A percentile compares a stretch with the other conserved stretches of the same genome.
These are phyloP conservation scores for Limnephilus lunatus DNA, from an alignment of 2,888 invertebrate genomes.

Conservation along the genomic window DNA sequence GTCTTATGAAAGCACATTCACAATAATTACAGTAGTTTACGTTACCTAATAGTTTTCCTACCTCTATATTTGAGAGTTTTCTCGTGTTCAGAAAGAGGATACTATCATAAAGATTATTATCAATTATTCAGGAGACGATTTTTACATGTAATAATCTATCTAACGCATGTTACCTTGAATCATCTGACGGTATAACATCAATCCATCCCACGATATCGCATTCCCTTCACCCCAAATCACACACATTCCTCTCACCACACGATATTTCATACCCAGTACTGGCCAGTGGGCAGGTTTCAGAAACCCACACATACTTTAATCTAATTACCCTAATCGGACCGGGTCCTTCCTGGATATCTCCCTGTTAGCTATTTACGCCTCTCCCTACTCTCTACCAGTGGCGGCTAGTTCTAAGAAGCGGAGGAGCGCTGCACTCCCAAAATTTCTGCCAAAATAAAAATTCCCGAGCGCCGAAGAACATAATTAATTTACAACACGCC, in stretches of 20 bases:
- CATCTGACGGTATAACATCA: neutral
- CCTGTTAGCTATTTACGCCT: neutral
- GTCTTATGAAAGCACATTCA: too few species aligned
- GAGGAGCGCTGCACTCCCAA: too few species aligned
- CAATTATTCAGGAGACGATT: neutral
- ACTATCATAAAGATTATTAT: neutral
- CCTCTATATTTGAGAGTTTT: too few species aligned
- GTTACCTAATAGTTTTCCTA: too few species aligned
- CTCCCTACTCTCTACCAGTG: neutral
- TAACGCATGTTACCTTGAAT: neutral
- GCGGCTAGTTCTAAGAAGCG: too few species aligned
- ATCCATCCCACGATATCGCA: neutral
- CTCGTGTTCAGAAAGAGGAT: too few species aligned
- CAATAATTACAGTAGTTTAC: too few species aligned
- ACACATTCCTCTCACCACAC: neutral
- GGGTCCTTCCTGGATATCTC: neutral
- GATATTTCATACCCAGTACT: too few species aligned
- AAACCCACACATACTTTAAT: conserved; percentile 16
- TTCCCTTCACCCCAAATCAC: neutral
- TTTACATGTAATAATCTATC: neutral
- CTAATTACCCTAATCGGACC: conserved; percentile 23
- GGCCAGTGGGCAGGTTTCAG: neutral
- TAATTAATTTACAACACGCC: too few species aligned
- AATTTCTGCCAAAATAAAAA: too few species aligned
- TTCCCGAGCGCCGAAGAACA: too few species aligned